Conservation (phyloP, 2,888 invertebrate genomes). For the Abscondita cerata region DNA sequence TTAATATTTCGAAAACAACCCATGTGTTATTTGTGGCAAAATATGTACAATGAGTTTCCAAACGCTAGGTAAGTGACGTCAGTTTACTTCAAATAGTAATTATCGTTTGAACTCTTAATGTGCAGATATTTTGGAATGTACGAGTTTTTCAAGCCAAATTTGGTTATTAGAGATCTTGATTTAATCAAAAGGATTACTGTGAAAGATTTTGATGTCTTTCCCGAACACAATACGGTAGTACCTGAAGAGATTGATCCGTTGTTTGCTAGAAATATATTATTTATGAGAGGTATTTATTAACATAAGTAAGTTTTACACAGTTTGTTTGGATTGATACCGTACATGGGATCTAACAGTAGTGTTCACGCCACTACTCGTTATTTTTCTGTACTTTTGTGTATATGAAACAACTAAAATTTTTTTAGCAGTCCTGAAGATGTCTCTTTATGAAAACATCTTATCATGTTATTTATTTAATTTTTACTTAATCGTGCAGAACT, state of each 20-base stretch:
- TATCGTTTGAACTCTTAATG: too few relatives aligned
- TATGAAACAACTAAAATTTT: too few relatives aligned
- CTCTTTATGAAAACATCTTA: too few relatives aligned
- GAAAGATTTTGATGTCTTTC: conserved; percentile 12
- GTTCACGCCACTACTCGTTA: too few relatives aligned
- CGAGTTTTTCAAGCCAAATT: neutral
- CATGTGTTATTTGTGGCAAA: conserved; percentile 6
- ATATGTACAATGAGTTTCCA: conserved; percentile 22
- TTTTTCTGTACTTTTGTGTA: too few relatives aligned
- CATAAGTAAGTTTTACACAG: too few relatives aligned
- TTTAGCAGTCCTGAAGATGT: too few relatives aligned
- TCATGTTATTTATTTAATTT: too few relatives aligned
- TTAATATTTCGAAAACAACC: conserved; percentile 18
- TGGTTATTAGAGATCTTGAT: conserved; percentile 6
- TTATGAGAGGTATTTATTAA: conserved; percentile 9
- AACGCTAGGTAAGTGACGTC: conserved; percentile 19
- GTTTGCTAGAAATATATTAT: neutral
- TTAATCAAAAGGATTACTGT: conserved; percentile 6
- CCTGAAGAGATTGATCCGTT: neutral
- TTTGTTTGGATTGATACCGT: too few relatives aligned
- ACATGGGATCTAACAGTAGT: too few relatives aligned
- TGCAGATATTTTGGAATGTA: conserved; percentile 11
- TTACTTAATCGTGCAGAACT: too few relatives aligned
- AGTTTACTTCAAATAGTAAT: neutral
- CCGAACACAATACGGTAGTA: conserved; percentile 3